Evolutionary conservation across 2,797 vertebrate species (phyloP), one percentile per base, ranked within the genome.

Genomic region (Philypnodon macrostomus): DNA sequence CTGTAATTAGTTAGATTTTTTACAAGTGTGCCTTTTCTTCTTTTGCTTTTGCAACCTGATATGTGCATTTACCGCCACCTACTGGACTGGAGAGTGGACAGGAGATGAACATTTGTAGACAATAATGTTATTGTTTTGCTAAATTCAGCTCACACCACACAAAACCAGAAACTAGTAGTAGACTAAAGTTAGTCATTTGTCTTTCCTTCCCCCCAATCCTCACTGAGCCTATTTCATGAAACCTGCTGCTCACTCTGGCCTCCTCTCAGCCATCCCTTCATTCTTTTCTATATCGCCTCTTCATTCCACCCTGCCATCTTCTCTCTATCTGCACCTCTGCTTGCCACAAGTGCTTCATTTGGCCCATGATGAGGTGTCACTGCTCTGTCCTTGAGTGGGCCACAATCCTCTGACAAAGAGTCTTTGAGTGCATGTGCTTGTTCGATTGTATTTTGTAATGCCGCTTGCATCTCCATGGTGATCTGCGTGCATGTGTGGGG

Each of bases 351-450:
- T 74, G 78, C 83, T 82, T 85, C 81, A 86, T 88, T 88, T 84
- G 79, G 70, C 77, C 86, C 75, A 84, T 89, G 84, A 88, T 90
- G 85, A 84, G 81, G 75, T 83, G 81, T 86, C 87, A 83, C 74
- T 46, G 51, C 51, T 75, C 71, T 79, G 78, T 70, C 80, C 84
- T 86, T 83, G 75, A 77, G 74, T 81, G 66, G 68, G 75, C 38
- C 51, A 78, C 70, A 67, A 76, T 72, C 74, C 65, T 73, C 58
- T 58, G 69, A 80, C 66, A 49, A 14, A 9, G 21, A 51, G 49
- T n/a, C n/a, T n/a, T n/a, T n/a, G 56, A 58, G 55, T 77, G 24
- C 49, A n/a, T 71, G 58, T 40, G 45, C 47, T 55, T 58, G 62
- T 30, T 17, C 11, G 18, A 15, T 27, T 16, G 5, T 30, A 14